Base-by-base conservation (phyloP, 1,140 invertebrate species). In the Danaus melanippus region DNA sequence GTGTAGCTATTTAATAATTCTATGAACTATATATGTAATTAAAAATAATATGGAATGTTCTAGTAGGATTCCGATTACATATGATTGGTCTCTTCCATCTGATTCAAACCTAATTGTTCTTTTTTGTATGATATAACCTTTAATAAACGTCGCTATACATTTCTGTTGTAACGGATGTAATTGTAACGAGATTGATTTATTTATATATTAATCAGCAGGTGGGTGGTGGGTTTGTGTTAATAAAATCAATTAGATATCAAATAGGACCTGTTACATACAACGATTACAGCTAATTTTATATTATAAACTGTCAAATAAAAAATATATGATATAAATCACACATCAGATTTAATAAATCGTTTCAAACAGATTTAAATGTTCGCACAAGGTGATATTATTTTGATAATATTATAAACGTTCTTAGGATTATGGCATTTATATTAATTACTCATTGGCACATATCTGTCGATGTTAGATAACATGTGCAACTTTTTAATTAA, bases 81-180 rank as follows among this genome's bases (percentile, higher is more conserved):
- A 32, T 32, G 21, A 32, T 32, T 32, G 21, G 21, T 32, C 21
- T 32, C 21, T 5, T 32, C 21, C 21, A 32, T 32, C 21, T 32
- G 21, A 32, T 32, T 32, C 21, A 32, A 32, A 32, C 2, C 21
- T 32, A 32, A 32, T 32, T 8, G 21, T 32, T 32, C 5, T 5
- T 32, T 32, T 3, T 32, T 32, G 21, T 32, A 32, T 32, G 21
- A 32, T 32, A 32, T 32, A 32, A 32, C 21, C 2, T 32, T 32
- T 32, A 32, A 32, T 7, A 32, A 32, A 32, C 21, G 21, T 32
- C 21, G 6, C 21, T 2, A 32, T 32, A 32, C 21, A 2, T 32
- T 32, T 32, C 21, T 32, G 21, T 79, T 67, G 74, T 79, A 79
- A 77, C 78, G 78, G 76, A 81, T 81, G 69, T 79, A 42, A 70